Base-by-base conservation (phyloP, 2,888 invertebrate species). In the Andrena bucephala region DNA sequence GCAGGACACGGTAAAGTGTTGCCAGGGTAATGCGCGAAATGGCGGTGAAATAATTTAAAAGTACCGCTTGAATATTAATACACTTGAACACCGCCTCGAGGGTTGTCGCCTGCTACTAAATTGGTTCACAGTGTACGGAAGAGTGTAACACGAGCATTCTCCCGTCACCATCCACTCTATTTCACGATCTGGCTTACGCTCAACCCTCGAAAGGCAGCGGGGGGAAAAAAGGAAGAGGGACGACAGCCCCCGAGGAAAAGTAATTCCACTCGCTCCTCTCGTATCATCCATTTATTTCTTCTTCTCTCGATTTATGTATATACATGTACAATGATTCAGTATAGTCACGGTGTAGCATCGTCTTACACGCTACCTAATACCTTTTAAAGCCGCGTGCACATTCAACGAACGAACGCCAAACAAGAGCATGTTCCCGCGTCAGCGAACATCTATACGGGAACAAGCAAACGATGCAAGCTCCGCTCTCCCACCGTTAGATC, bases 241-340 rank as follows among this genome's bases (percentile, higher is more conserved):
- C 20, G 57, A 42, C 10, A 33, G 29, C 62, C 20, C 68, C 29
- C 20, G 33, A 29, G 67, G 42, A 75, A 60, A 83, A 85, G 57
- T 63, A 85, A 77, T 70, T 62, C 59, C 33, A 75, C 59, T 48
- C 48, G 50, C 60, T 54, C 70, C 57, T 54, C 57, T 24, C 76
- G 67, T 85, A 73, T 88, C 86, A 77, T 74, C 78, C 62, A 81
- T 87, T 87, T 87, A 85, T 87, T 88, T 80, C 0, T 62, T 81
- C 62, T 27, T 78, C 77, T 76, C 75, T 87, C 89, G 79, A 85
- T 76, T 85, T 81, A 54, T 63, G 77, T 88, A 88, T 86, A 87
- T 84, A 86, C 82, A 88, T 78, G 75, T 87, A 87, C 81, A 89
- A 83, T 89, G 79, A 83, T 87, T 79, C 75, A 67, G 80, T 87